Evolutionary conservation across 1,140 invertebrate species (phyloP), one percentile per base, ranked within the genome.

Genomic region (Drosophila busckii): DNA sequence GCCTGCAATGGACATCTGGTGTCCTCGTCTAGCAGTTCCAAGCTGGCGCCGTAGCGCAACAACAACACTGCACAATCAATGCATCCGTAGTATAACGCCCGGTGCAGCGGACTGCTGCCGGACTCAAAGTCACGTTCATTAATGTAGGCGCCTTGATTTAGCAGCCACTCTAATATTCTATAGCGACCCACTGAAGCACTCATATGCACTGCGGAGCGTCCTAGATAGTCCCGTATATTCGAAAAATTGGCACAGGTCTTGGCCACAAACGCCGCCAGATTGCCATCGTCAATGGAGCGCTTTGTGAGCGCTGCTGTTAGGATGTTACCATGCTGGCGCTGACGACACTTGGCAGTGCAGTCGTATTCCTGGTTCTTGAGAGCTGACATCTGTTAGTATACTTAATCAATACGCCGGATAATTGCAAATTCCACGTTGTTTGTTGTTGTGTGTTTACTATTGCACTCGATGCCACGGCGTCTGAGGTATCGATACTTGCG

Each of bases 61-160:
- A 94, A 78, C 7, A 89, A 65, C 37, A 92, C 88, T 9, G 91
- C 91, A 15, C 89, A 88, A 45, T 90, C 84, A 22, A 94, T 87
- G 54, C 93, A 91, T 4, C 93, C 93, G 87, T 93, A 93, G 85
- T 91, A 93, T 3, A 93, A 67, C 31, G 92, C 91, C 40, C 92
- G 87, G 75, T 94, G 93, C n/a, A 94, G 71, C 0, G 93, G 88
- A 35, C 92, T 93, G 86, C 92, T 93, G 0, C 91, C 91, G 20
- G 92, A 93, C 80, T 93, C 93, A 7, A 44, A 62, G 78, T 94
- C 93, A 60, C 89, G 90, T 0, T 75, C 71, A 71, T 92, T 90
- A 2, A 92, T 80, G 66, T 90, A 88, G 1, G 89, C 88, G 26
- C 91, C 87, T 8, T 87, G 89, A 17, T 89, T 88, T 2, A 93